Base-by-base conservation (phyloP, 2,797 vertebrate genomes). In the Sarcoramphus papa region DNA sequence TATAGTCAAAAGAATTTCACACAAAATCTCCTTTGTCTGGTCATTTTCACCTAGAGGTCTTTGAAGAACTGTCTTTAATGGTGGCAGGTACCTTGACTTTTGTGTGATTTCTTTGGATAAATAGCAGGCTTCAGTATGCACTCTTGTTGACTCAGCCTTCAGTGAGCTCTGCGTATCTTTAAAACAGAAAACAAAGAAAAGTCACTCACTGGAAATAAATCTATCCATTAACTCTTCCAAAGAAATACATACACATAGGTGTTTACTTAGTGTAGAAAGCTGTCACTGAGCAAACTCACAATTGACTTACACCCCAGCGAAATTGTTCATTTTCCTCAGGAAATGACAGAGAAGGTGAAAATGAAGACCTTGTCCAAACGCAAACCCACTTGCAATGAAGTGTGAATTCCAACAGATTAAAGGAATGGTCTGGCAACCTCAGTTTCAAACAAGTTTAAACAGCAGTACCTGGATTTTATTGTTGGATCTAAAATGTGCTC, bases 301-400 rank as follows among this genome's bases (percentile, higher is more conserved):
- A 51, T 18, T 95, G 28, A 93, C 64, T 73, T 81, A 65, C 31
- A 64, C 5, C 28, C 30, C 18, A 74, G 35, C 6, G 84, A 93
- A 91, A 95, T 40, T 81, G 51, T 83, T 95, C 33, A 53, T 93
- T 97, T 97, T 96, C 84, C 57, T 90, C 37, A 90, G 88, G 53
- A 97, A 97, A 92, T 78, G 56, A 31, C 16, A 50, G 63, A 78
- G 70, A 92, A 98, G 30, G 80, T 95, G 86, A 96, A 97, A 96
- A 97, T 85, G 65, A 96, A 97, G 88, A 95, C 69, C 53, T 93
- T 43, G n/a, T 70, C 50, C 79, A 90, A 97, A 93, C 8, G 25
- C 51, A 97, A 96, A 92, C 47, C 41, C 57, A 65, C 76, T 94
- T 68, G 76, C 78, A 92, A 94, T 90, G 89, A 96, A 93, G 77